Evolutionary conservation across 1,140 invertebrate species (phyloP), one percentile per base, ranked within the genome.

Genomic region (Kradibia gibbosae): DNA sequence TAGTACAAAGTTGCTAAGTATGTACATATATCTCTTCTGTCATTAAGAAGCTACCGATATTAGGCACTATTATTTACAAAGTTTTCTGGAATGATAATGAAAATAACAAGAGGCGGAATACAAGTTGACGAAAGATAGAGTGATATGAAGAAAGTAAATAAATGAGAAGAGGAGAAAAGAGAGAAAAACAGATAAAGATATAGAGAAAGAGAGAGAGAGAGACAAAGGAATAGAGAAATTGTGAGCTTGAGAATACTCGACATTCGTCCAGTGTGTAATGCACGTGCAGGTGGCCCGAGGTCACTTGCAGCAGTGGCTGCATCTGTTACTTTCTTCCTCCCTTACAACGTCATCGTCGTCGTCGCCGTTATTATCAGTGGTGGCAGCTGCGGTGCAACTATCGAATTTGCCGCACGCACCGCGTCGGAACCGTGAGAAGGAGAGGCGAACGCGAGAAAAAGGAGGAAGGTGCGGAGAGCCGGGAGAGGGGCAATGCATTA

Each of bases 391-490:
- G 31, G 71, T 20, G 25, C 31, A 42, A 60, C 60, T 75, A 75
- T 82, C 62, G 57, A 82, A 73, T 55, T 53, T n/a, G 20, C 74
- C 28, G 50, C 53, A 55, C 65, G 78, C 71, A 55, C 62, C 50
- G 60, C 50, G 62, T 53, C 55, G 45, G 80, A 82, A 75, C 65
- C 74, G 25, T n/a, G 74, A 48, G 39, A 60, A 60, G 39, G 55
- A 62, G 17, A 45, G 11, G 42, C 42, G 25, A 42, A 20, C 10
- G 13, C 31, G 15, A 48, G 5, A 72, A 72, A 25, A 39, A n/a
- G 2, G 22, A 70, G 13, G 1, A 70, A 45, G 45, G 3, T 5
- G 36, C 4, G 20, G 15, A 45, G n/a, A 72, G 4, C 22, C 1
- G 7, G 31, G 34, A 28, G n/a, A 31, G 34, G 15, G 34, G 34